Base-by-base conservation (phyloP, 2,797 vertebrate species). In the Tragopan temminckii region DNA sequence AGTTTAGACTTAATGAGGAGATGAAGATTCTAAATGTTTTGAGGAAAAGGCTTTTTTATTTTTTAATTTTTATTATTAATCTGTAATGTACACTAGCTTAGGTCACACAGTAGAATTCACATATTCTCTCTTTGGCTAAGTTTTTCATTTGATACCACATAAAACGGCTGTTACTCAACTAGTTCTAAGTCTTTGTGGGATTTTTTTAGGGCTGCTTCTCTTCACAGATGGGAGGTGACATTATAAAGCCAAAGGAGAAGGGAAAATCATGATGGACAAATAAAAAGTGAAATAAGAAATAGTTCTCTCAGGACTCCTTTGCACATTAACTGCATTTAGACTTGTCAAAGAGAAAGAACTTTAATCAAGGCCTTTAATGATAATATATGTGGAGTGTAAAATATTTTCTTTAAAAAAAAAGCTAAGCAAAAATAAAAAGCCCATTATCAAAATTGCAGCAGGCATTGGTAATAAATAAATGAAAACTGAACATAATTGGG, bases 391-490 rank as follows among this genome's bases (percentile, higher is more conserved):
- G 27, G 21, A n/a, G n/a, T 50, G 85, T 78, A 77, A 83, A 86
- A 72, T 57, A 80, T 85, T 79, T 90, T 76, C 18, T n/a, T 78
- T 68, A 53, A 18, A n/a, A 62, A 74, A 40, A 92, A 89, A 80
- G 19, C 71, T 86, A 70, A 23, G 5, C 24, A 83, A 70, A 94
- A 80, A 43, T 48, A 80, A 91, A 90, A 90, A 80, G 16, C 7
- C 5, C 16, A 69, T 72, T 88, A 91, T 20, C 0, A 4, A 80
- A 89, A 87, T 31, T 87, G 29, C 53, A 86, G 59, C 45, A 90
- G 72, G 59, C 59, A 72, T 85, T 13, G 23, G 84, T 63, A 92
- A 94, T 85, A 95, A 96, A 96, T 90, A 97, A 94, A 82, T 4
- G 4, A 36, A 88, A 76, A 43, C 43, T 68, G 58, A 94, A 85